Evolutionary conservation across 35 echinoderm and acorn worm genomes (phyloP).

Genomic region (Stichopus chloronotus): DNA sequence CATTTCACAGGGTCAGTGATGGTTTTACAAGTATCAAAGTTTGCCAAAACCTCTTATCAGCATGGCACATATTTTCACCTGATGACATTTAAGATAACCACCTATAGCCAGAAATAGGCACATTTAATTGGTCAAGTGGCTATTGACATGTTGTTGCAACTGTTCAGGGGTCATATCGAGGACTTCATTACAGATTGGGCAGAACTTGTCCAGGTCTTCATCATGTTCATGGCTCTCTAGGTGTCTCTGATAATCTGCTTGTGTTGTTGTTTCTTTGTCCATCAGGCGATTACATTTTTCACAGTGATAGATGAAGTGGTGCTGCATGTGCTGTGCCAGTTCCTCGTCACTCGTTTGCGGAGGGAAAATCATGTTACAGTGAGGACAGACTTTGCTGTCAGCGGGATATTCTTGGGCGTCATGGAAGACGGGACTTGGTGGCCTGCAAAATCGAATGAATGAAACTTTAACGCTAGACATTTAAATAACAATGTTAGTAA

Average conservation of each 20-base stretch:
- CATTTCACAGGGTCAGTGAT: no score
- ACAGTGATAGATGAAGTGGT: conserved; percentile 36
- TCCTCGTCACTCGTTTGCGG: conserved; percentile 47
- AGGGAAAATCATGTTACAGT: conserved; percentile 59
- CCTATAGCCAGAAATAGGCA: no score
- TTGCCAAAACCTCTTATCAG: no score
- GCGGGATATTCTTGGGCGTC: conserved; percentile 61
- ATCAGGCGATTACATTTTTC: not conserved
- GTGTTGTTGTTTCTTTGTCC: not conserved
- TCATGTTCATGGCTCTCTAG: not conserved
- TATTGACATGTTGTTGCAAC: not conserved
- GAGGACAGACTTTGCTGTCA: conserved; percentile 65
- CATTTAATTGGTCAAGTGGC: not conserved
- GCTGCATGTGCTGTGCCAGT: conserved; percentile 62
- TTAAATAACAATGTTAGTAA: conserved; percentile 1
- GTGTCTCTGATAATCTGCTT: not conserved
- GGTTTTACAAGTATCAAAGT: no score
- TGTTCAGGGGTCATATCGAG: not conserved
- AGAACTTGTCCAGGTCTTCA: not conserved
- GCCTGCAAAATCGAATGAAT: conserved; percentile 44
- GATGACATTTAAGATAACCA: no score
- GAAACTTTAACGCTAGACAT: conserved; percentile 41
- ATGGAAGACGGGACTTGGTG: conserved; percentile 64
- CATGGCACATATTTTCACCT: no score
- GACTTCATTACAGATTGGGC: not conserved